Conservation (phyloP, 2,113 vertebrate species). For the Ceyx melanurus region DNA sequence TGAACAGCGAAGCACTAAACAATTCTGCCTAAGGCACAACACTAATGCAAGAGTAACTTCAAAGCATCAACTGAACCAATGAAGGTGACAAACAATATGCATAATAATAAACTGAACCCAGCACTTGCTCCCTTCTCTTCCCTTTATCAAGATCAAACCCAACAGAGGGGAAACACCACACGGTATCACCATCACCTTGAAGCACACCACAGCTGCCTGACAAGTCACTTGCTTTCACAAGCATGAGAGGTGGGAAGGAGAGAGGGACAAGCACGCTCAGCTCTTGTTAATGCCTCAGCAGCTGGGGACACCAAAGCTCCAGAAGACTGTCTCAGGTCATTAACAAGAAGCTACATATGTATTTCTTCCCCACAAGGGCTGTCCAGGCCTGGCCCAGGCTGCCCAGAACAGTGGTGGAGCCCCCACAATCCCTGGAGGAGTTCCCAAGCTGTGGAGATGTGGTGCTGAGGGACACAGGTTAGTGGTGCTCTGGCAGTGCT, state of each 20-base stretch:
- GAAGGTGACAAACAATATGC: slow-evolving; percentile 44
- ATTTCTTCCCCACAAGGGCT: background rate
- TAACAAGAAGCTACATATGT: background rate
- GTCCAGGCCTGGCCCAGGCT: background rate
- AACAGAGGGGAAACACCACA: background rate
- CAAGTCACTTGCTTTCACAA: background rate
- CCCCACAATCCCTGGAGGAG: background rate
- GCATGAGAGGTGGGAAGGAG: background rate
- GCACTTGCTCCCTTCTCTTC: background rate
- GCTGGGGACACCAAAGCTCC: background rate
- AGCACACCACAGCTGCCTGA: accelerated
- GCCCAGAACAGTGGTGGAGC: background rate
- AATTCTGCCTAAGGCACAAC: slow-evolving; percentile 28
- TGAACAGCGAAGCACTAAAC: background rate
- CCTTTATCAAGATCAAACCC: background rate
- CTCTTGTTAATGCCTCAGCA: accelerated
- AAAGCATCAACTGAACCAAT: slow-evolving; percentile 33
- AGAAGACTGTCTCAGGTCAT: background rate
- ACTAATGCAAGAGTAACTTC: slow-evolving; percentile 20
- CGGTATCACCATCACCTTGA: accelerated
- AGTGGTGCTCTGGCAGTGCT: background rate
- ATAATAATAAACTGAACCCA: background rate
- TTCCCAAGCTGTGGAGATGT: background rate
- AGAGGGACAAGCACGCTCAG: background rate
- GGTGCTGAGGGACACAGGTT: background rate